Percentiles rank a stretch among this genome's conserved stretches.
These are phyloP conservation scores for Quadriops clusia DNA, from an alignment of 2,888 invertebrate genomes.

Conservation along the genomic window DNA sequence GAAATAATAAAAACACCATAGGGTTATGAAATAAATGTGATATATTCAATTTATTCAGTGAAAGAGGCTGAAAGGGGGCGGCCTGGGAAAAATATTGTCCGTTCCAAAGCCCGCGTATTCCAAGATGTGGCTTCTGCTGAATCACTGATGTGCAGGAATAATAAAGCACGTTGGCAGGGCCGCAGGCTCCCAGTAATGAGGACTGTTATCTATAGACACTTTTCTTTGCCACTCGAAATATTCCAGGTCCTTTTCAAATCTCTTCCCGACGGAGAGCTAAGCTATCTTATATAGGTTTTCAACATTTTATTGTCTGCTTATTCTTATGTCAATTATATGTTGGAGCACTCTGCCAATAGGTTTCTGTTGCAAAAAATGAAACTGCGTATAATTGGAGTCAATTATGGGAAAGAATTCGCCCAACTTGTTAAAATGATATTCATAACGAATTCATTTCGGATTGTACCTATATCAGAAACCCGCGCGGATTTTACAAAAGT, in stretches of 20 bases:
- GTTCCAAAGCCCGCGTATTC: conserved; percentile 16
- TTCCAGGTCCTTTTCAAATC: conserved; percentile 15
- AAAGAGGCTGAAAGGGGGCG: conserved; percentile 14
- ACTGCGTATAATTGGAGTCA: too few species aligned
- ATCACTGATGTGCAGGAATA: conserved; percentile 29
- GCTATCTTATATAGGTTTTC: conserved; percentile 14
- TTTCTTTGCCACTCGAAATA: conserved; percentile 14
- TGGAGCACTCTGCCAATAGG: too few species aligned
- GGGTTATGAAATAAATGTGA: conserved; percentile 18
- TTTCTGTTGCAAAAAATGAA: too few species aligned
- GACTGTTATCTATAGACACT: conserved; percentile 27
- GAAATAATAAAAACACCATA: too few species aligned
- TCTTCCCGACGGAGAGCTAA: conserved; percentile 11
- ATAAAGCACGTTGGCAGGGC: conserved; percentile 27
- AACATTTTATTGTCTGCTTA: too few species aligned
- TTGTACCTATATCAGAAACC: too few species aligned
- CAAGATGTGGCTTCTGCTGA: conserved; percentile 25
- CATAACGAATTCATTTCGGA: too few species aligned
- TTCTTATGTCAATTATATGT: too few species aligned
- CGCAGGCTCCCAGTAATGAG: conserved; percentile 26
- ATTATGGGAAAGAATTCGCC: too few species aligned
- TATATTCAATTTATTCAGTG: conserved; percentile 19
- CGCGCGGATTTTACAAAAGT: too few species aligned
- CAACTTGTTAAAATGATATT: too few species aligned
- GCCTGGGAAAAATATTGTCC: conserved; percentile 16